Conservation (phyloP, 2,797 vertebrate genomes). For the Sternarchorhynchus goeldii region DNA sequence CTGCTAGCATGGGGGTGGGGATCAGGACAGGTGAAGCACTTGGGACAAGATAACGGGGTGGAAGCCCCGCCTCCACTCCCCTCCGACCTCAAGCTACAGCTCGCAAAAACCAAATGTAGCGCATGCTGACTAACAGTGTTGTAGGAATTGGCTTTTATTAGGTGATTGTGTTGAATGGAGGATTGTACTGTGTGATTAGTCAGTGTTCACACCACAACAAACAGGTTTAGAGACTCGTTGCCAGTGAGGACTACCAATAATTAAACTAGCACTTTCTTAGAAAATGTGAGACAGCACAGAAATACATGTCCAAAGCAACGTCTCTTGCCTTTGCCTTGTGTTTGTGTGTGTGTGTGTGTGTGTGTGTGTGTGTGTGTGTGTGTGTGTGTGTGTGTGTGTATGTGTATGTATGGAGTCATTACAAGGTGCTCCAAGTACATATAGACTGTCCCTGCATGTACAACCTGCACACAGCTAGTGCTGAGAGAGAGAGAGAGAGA, state of each 20-base stretch:
- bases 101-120: no score
- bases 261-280: no score
- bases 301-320: slow-evolving; percentile 16
- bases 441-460: slow-evolving; percentile 60
- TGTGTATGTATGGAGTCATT: slow-evolving; percentile 42
- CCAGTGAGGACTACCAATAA: not conserved
- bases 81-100: no score
- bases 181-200: not conserved
- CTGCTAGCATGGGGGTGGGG: slow-evolving; percentile 29
- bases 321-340: slow-evolving; percentile 16
- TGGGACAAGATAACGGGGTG: not conserved
- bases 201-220: not conserved
- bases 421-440: slow-evolving; percentile 66
- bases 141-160: not conserved
- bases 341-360: slow-evolving; percentile 4
- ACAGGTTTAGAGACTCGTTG: not conserved
- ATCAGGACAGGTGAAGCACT: slow-evolving; percentile 46
- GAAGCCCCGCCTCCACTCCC: no score
- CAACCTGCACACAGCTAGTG: slow-evolving; percentile 34
- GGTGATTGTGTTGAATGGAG: not conserved
- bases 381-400: not conserved
- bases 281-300: not conserved
- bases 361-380: slow-evolving; percentile 35
- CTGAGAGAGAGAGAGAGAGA: slow-evolving; percentile 37
- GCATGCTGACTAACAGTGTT: no score